Percentiles rank a stretch among this genome's conserved stretches.
phyloP scores from a whole-genome alignment of 1,140 invertebrate genomes.

The Drosophila prosaltans region DNA sequence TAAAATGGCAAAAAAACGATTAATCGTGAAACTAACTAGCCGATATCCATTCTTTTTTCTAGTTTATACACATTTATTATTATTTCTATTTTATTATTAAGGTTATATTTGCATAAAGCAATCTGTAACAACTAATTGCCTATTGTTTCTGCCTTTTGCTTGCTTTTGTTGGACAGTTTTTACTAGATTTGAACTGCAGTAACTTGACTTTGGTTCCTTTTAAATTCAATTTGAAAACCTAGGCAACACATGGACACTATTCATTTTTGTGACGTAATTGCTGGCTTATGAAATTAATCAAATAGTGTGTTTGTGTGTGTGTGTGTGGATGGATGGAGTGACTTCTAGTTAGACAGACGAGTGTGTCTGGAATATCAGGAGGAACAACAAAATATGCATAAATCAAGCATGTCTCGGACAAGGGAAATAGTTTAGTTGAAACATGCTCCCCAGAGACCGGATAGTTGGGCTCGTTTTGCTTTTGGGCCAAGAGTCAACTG shows the following conservation, averaged over 20 bases:
- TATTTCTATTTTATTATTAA: too few species aligned
- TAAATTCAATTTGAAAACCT: constrained; percentile 14
- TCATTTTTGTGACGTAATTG: constrained; percentile 41
- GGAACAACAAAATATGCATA: constrained; percentile 61
- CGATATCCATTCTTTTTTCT: too few species aligned
- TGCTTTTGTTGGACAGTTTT: too few species aligned
- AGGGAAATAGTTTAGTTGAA: constrained; percentile 66
- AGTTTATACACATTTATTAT: too few species aligned
- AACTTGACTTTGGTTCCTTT: too few species aligned
- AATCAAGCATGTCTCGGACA: constrained; percentile 51
- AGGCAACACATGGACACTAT: constrained; percentile 25
- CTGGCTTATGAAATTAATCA: constrained; percentile 65
- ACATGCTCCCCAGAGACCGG: constrained; percentile 31
- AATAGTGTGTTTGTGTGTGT: constrained; percentile 35
- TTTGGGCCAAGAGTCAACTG: constrained; percentile 54
- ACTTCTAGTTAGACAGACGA: constrained; percentile 31
- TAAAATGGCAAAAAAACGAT: too few species aligned
- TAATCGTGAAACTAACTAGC: too few species aligned
- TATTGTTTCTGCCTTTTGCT: too few species aligned
- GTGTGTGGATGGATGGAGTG: constrained; percentile 6
- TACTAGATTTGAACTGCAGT: too few species aligned
- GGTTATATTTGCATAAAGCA: too few species aligned
- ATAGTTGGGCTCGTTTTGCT: constrained; percentile 23
- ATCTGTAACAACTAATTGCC: too few species aligned
- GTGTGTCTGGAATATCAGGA: background rate